Evolutionary conservation across 2,797 vertebrate genomes (phyloP), one percentile per base, ranked within the genome.

Genomic region (Epinephelus coioides): DNA sequence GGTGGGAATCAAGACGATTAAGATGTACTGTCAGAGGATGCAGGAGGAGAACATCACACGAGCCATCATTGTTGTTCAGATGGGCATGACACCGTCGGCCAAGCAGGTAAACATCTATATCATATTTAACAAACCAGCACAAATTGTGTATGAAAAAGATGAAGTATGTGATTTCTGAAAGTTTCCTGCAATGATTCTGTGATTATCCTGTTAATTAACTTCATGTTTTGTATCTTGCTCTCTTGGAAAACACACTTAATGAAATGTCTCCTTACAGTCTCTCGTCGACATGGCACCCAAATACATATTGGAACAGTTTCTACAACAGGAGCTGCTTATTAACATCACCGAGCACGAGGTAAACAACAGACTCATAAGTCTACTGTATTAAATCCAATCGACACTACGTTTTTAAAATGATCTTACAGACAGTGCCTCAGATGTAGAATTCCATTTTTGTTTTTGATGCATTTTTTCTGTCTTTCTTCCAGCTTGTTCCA

Each of bases 321-420:
- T 99, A 47, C 98, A 99, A 79, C 98, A 99, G 54, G 98, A 99
- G 88, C 96, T 99, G 19, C 96, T 99, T 5, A 99, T 99, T 82
- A 99, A 99, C 95, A 99, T 99, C 88, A 99, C 98, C 0, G 98
- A 99, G 47, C 98, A 99, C 0, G 98, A 99, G 98, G 98, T 99
- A 85, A 94, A 92, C 27, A n/a, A 17, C 43, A 12, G 2, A 38
- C 19, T 9, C 4, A 10, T 19, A 17, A 2, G 1, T 44, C 19
- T 18, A 27, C 15, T 77, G 7, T 0, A 30, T 69, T 55, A 3
- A 14, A 46, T 34, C 34, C 34, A 15, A 23, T n/a, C 53, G 4
- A 6, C 15, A 14, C 2, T 38, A 3, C 3, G n/a, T 40, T 77
- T 49, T 76, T 2, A 21, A 21, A 21, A 30, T 53, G 1, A 27